These are phyloP conservation scores for Ceryle rudis DNA, from an alignment of 2,797 vertebrate species.

Conservation along the genomic window DNA sequence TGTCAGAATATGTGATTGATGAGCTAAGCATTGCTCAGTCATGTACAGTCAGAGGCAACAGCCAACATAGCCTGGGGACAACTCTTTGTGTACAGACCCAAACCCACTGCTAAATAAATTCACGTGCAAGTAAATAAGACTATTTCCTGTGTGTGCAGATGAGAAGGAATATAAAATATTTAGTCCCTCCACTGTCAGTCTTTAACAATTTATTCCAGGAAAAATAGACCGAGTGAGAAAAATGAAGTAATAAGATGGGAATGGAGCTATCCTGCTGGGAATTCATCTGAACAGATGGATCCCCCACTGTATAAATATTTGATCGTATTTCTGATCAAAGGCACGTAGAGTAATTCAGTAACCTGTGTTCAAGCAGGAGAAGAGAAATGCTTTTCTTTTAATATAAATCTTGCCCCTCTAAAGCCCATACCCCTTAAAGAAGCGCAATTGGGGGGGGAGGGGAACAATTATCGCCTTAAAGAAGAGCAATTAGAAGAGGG, in stretches of 20 bases:
- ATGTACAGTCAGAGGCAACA: background rate
- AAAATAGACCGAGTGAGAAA: background rate
- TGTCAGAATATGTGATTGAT: background rate
- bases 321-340: background rate
- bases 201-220: background rate
- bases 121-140: fast-evolving
- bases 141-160: background rate
- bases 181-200: background rate
- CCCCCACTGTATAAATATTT: slow-evolving; percentile 11
- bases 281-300: background rate
- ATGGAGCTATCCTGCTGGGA: background rate
- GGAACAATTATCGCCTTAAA: background rate
- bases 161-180: background rate
- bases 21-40: background rate
- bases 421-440: background rate
- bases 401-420: background rate
- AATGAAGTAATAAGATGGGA: background rate
- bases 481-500: background rate
- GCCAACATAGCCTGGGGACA: background rate
- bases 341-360: background rate
- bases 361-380: background rate
- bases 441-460: background rate
- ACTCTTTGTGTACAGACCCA: background rate
- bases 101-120: background rate
- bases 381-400: background rate